Evolutionary conservation across 2,797 vertebrate genomes (phyloP).

Genomic region (Avahi laniger): DNA sequence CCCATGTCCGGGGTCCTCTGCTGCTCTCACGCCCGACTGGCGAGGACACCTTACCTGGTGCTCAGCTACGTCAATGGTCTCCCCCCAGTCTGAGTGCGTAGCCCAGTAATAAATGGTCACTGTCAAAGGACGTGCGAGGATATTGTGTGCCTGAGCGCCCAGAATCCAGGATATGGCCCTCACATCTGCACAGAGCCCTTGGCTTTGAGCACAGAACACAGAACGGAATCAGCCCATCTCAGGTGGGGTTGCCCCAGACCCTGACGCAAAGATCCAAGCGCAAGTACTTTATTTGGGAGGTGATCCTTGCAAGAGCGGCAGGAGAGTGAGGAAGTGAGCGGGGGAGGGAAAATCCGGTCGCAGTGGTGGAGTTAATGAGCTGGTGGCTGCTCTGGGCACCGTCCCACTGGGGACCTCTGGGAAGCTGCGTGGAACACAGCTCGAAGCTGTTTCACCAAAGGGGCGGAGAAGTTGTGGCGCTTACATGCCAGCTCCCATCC

Average conservation of each 20-base stretch:
- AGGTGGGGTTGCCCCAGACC: not conserved
- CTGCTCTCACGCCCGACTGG: conserved; percentile 74
- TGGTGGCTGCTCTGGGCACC: not conserved
- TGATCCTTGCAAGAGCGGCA: not conserved
- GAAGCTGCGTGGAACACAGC: not conserved
- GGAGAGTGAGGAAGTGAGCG: not conserved
- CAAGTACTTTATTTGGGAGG: not conserved
- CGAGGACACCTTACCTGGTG: conserved; percentile 82
- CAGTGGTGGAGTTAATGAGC: not conserved
- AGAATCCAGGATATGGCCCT: not conserved
- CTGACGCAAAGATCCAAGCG: not conserved
- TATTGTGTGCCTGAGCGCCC: not conserved
- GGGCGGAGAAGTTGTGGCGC: not conserved
- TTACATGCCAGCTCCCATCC: not conserved
- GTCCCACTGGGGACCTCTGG: not conserved
- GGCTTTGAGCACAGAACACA: not conserved
- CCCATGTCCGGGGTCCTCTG: conserved; percentile 70
- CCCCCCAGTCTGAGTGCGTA: conserved; percentile 86
- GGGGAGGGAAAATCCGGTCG: not conserved
- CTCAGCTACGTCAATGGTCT: conserved; percentile 90
- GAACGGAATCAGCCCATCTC: not conserved
- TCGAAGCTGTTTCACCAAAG: not conserved
- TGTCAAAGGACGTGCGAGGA: conserved; percentile 83
- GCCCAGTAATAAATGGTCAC: conserved; percentile 52
- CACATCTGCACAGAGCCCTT: not conserved